phyloP scores from a whole-genome alignment of 2,113 vertebrate genomes.

The Myocastor coypus region DNA sequence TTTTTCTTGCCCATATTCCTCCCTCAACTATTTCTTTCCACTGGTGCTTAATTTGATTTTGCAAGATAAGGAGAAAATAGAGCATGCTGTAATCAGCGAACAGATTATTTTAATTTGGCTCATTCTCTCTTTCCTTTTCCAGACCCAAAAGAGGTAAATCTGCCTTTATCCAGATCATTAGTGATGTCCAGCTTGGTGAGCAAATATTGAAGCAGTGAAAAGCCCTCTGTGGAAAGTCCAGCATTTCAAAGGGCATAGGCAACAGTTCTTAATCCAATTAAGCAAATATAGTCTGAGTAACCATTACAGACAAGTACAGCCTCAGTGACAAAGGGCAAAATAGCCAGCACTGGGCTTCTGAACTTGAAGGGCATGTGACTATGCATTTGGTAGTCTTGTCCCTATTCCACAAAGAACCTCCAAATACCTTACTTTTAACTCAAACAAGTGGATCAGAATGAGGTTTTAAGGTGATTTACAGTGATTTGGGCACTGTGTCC shows the following conservation, averaged over 20 bases:
- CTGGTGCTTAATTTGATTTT: slow-evolving; percentile 77
- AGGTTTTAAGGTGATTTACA: slow-evolving; percentile 32
- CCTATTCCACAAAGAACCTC: slow-evolving; percentile 30
- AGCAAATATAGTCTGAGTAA: slow-evolving; percentile 58
- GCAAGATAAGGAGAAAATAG: slow-evolving; percentile 73
- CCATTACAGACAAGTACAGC: not conserved
- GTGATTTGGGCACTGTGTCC: not conserved
- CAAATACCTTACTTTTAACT: slow-evolving; percentile 67
- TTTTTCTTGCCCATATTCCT: slow-evolving; percentile 37
- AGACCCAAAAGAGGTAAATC: slow-evolving; percentile 54
- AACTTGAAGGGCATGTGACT: slow-evolving; percentile 24
- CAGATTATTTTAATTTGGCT: slow-evolving; percentile 73
- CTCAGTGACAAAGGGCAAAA: not conserved
- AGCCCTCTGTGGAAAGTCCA: slow-evolving; percentile 67
- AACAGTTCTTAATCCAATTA: slow-evolving; percentile 69
- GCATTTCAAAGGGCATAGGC: slow-evolving; percentile 70
- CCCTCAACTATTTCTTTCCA: slow-evolving; percentile 72
- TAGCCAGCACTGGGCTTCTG: slow-evolving; percentile 23
- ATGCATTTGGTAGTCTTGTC: slow-evolving; percentile 31
- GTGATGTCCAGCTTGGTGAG: slow-evolving; percentile 65
- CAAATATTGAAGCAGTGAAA: slow-evolving; percentile 64
- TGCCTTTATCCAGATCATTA: slow-evolving; percentile 45
- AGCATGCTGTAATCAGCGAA: slow-evolving; percentile 62
- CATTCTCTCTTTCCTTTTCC: slow-evolving; percentile 43
- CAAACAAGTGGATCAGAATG: not conserved